Conservation (phyloP, 2,797 vertebrate species). For the Oreonectes daqikongensis region DNA sequence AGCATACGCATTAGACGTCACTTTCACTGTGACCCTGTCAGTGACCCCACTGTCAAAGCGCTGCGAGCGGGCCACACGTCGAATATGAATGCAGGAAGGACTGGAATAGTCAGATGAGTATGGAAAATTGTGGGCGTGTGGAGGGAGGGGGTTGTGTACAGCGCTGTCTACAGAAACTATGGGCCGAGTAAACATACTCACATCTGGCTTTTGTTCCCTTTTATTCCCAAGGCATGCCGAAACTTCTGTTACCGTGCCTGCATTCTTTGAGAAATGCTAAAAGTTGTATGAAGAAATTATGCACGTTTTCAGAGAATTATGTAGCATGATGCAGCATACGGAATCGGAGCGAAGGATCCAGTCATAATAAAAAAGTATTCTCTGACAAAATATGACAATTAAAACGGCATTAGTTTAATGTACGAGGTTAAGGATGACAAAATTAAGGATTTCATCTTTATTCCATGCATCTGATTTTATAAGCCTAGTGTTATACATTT, state of each 20-base stretch:
- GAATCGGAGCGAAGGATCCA: neutral
- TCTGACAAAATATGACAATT: neutral
- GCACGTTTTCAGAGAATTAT: conserved; percentile 18
- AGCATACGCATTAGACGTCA: conserved; percentile 21
- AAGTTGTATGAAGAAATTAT: conserved; percentile 10
- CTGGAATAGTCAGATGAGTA: conserved; percentile 37
- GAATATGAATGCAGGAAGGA: conserved; percentile 8
- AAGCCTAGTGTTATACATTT: no score
- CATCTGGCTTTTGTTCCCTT: conserved; percentile 72
- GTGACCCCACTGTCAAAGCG: conserved; percentile 14
- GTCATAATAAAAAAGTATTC: neutral
- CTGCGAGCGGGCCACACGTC: neutral
- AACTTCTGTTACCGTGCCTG: conserved; percentile 67
- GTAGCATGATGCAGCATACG: conserved; percentile 9
- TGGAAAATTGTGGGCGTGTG: conserved; percentile 64
- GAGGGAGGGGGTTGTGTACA: conserved; percentile 68
- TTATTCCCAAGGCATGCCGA: conserved; percentile 64
- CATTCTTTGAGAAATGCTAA: conserved; percentile 63
- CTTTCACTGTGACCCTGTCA: neutral
- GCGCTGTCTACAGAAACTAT: conserved; percentile 66
- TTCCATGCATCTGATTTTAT: no score
- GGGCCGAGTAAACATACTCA: conserved; percentile 71
- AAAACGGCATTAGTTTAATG: neutral
- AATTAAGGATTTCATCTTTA: no score
- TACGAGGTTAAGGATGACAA: no score